These are phyloP conservation scores for Drosophila lacicola DNA, from an alignment of 2,888 invertebrate genomes.

Conservation along the genomic window DNA sequence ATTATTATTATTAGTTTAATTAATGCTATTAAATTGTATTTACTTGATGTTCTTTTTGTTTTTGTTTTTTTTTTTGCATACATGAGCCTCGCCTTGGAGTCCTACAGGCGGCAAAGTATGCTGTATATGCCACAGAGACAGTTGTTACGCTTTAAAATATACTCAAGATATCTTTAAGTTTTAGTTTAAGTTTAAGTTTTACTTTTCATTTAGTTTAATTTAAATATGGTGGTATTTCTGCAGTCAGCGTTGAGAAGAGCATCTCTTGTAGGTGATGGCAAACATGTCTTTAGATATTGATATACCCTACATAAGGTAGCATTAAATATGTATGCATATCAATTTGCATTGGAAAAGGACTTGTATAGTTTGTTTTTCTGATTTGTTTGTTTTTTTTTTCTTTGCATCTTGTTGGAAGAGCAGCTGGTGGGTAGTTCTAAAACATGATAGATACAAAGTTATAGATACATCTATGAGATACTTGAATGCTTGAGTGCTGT, in stretches of 20 bases:
- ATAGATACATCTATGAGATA: slow-evolving; percentile 23
- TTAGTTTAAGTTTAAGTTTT: slow-evolving; percentile 38
- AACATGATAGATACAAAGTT: slow-evolving; percentile 44
- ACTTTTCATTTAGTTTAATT: slow-evolving; percentile 46
- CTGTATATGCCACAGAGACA: slow-evolving; percentile 41
- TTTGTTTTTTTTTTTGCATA: slow-evolving; percentile 32
- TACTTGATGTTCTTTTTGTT: slow-evolving; percentile 26
- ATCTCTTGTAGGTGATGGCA: slow-evolving; percentile 80
- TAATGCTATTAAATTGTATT: slow-evolving; percentile 52
- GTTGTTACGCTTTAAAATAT: slow-evolving; percentile 68
- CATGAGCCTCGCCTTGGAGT: slow-evolving; percentile 56
- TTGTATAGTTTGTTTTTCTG: slow-evolving; percentile 27
- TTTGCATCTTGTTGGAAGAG: slow-evolving; percentile 66
- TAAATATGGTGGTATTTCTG: slow-evolving; percentile 82
- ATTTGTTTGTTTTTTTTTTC: slow-evolving; percentile 13
- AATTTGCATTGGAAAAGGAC: slow-evolving; percentile 37
- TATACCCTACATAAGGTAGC: slow-evolving; percentile 31
- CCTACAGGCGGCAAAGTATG: slow-evolving; percentile 31
- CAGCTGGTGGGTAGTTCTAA: slow-evolving; percentile 73
- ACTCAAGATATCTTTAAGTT: slow-evolving; percentile 48
- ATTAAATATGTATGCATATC: slow-evolving; percentile 16
- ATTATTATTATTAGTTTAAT: slow-evolving; percentile 44
- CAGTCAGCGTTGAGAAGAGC: slow-evolving; percentile 83
- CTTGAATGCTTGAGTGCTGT: slow-evolving; percentile 28
- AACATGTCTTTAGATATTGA: slow-evolving; percentile 49